Percentiles rank a stretch among this genome's conserved stretches.
These are phyloP conservation scores for Tetragnatha montana DNA, from an alignment of 2,888 invertebrate species.

Conservation along the genomic window DNA sequence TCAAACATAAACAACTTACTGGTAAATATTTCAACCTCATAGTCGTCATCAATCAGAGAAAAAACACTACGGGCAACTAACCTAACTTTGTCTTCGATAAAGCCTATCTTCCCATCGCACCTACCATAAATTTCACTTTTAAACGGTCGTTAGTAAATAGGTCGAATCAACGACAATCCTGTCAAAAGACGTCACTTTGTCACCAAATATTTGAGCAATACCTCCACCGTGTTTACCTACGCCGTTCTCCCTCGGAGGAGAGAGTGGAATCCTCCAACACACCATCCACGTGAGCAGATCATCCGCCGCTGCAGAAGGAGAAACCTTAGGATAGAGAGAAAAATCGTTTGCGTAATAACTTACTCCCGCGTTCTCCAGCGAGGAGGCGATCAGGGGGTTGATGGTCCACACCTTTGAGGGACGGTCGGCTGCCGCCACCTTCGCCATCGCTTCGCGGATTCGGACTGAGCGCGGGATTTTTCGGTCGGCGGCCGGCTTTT, in stretches of 20 bases:
- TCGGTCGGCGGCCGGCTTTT: neutral
- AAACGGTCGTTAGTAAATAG: neutral
- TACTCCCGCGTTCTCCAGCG: constrained; percentile 40
- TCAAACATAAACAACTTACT: neutral
- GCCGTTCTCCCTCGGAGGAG: neutral
- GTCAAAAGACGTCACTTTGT: neutral
- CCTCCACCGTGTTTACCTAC: neutral
- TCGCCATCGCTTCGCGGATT: constrained; percentile 42
- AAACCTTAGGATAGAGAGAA: no score
- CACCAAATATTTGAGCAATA: neutral
- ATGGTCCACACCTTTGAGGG: constrained; percentile 57
- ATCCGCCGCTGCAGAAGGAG: no score
- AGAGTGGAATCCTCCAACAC: no score
- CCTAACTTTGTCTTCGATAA: neutral
- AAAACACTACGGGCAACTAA: neutral
- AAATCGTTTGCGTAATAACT: constrained; percentile 3
- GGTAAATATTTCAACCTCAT: neutral
- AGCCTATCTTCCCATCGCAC: neutral
- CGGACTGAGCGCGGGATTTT: constrained; percentile 26
- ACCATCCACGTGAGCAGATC: no score
- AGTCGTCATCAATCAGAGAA: neutral
- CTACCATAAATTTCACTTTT: neutral
- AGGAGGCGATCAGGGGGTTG: constrained; percentile 27
- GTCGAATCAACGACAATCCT: neutral
- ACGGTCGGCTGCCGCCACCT: constrained; percentile 24